Base-by-base conservation (phyloP, 1,140 invertebrate genomes). In the Tetranychus cinnabarinus region DNA sequence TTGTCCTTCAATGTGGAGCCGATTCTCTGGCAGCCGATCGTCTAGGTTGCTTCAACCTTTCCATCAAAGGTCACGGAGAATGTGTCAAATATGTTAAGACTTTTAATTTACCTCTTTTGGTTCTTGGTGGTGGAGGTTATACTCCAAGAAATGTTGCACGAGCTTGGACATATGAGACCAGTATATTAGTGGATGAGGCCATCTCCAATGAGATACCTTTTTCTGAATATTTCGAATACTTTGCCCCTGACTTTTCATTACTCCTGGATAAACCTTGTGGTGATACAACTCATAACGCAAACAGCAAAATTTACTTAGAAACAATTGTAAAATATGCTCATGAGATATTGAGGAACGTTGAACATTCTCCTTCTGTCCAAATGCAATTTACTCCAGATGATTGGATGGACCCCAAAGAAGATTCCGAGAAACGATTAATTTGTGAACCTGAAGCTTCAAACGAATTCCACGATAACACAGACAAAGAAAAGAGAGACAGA, bases 131-230 rank as follows among this genome's bases (percentile, higher is more conserved):
- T 2, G 91, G 92, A 35, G 92, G 92, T 63, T 99, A 99, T 69
- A 98, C 93, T 0, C 75, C 98, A 6, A 77, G 91, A 58, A 99
- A 99, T 72, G 96, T 99, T 1, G 93, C 95, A 0, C 77, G 96
- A 52, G 97, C 92, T 71, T 99, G 96, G 96, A 95, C 95, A 0
- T 95, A 97, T 67, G 96, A 99, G 74, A 99, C 96, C 0, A 93
- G 91, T 0, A 74, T 98, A 2, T 74, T 96, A 0, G 79, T 92
- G 0, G 88, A 93, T 68, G 85, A 92, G 68, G 80, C 82, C 52
- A 91, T 97, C 37, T 84, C 82, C 46, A 90, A 91, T 69, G 88
- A 95, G 69, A 73, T 96, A 37, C 90, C 90, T 0, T 88, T 89
- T 67, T 47, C 65, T 8, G 89, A 95, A 71, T 97, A 96, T 69